These are phyloP conservation scores for Berghia stephanieae DNA, from an alignment of 1,140 invertebrate species.

Conservation along the genomic window DNA sequence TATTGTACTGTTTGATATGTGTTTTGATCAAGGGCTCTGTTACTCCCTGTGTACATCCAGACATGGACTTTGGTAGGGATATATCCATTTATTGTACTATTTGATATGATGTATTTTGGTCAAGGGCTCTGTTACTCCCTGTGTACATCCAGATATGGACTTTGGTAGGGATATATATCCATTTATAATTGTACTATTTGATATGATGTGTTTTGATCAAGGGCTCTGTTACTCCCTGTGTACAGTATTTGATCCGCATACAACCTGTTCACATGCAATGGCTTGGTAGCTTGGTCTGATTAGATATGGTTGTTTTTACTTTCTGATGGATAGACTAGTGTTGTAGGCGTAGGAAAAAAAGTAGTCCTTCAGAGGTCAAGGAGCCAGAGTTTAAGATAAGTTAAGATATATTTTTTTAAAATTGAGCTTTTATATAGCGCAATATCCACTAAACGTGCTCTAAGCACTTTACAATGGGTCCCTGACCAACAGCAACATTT, in stretches of 20 bases:
- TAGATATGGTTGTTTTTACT: not conserved
- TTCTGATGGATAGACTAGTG: no score
- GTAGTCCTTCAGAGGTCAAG: no score
- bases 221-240: not conserved
- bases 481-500: no score
- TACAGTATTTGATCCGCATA: conserved; percentile 37
- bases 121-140: not conserved
- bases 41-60: conserved; percentile 60
- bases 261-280: not conserved
- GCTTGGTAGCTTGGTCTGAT: not conserved
- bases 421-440: no score
- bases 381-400: no score
- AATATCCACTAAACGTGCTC: no score
- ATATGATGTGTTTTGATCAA: not conserved
- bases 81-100: not conserved
- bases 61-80: conserved; percentile 73
- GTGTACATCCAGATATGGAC: conserved; percentile 72
- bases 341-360: no score
- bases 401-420: no score
- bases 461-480: no score
- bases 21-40: not conserved
- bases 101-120: not conserved
- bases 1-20: no score
- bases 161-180: conserved; percentile 64
- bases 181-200: not conserved